These are phyloP conservation scores for Cardiocondyla obscurior DNA, from an alignment of 1,140 invertebrate genomes.

Conservation along the genomic window DNA sequence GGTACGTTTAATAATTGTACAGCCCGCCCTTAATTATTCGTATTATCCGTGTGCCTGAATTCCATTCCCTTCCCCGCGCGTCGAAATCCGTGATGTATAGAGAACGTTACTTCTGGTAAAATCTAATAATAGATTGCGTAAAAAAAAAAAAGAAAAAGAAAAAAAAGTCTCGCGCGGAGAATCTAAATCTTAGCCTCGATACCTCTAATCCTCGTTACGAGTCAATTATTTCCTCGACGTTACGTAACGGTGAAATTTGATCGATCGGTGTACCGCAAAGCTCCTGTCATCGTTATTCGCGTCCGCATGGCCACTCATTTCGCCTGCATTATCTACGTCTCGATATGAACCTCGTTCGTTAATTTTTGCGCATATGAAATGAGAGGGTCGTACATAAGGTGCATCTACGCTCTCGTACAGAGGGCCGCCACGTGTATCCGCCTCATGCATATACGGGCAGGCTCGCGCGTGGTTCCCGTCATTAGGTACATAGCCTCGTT, in stretches of 20 bases:
- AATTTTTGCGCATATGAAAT: slow-evolving; percentile 67
- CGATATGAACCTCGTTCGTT: slow-evolving; percentile 58
- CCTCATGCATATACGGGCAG: slow-evolving; percentile 23
- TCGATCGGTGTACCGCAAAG: neutral
- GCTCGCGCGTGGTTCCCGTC: slow-evolving; percentile 73
- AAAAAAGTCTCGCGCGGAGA: neutral
- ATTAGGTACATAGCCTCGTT: slow-evolving; percentile 80
- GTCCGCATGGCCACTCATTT: slow-evolving; percentile 58
- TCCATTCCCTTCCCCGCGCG: neutral
- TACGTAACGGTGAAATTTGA: neutral
- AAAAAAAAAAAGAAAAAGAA: neutral
- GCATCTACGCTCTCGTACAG: slow-evolving; percentile 44
- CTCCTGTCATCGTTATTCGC: slow-evolving; percentile 28
- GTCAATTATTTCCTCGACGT: neutral
- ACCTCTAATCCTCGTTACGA: neutral
- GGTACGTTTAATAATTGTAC: slow-evolving; percentile 55
- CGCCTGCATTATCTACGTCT: slow-evolving; percentile 54
- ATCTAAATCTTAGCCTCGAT: neutral
- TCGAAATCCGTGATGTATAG: neutral
- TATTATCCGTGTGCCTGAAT: slow-evolving; percentile 30
- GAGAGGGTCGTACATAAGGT: slow-evolving; percentile 53
- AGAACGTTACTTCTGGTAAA: neutral
- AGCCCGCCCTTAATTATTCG: slow-evolving; percentile 41
- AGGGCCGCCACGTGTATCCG: slow-evolving; percentile 1
- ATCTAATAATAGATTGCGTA: neutral